These are phyloP conservation scores for Philereme transversata DNA, from an alignment of 2,888 invertebrate species.

Conservation along the genomic window DNA sequence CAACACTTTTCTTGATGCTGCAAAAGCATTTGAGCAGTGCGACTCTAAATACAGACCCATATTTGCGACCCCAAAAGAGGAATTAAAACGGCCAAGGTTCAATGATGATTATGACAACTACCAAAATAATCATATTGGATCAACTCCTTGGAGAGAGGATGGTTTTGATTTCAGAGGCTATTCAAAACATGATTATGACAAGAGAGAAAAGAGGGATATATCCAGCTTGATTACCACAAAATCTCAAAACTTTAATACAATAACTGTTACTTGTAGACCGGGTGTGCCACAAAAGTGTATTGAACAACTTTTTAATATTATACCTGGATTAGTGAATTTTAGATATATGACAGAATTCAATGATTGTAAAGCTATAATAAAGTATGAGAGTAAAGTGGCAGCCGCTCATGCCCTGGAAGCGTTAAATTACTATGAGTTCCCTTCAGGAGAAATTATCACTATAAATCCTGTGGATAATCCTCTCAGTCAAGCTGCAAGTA, in stretches of 20 bases:
- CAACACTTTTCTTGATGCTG: conserved; percentile 90
- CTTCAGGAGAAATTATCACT: conserved; percentile 92
- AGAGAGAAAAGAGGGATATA: conserved; percentile 40
- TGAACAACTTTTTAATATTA: conserved; percentile 93
- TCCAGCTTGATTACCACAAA: conserved; percentile 48
- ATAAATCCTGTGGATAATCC: conserved; percentile 86
- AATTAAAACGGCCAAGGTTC: conserved; percentile 65
- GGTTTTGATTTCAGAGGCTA: conserved; percentile 26
- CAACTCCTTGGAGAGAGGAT: conserved; percentile 29
- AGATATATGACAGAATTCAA: conserved; percentile 78
- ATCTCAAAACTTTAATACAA: conserved; percentile 82
- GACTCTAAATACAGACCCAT: conserved; percentile 93
- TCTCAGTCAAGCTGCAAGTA: conserved; percentile 65
- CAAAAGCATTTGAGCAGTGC: conserved; percentile 94
- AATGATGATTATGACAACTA: conserved; percentile 53
- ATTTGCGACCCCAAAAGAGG: conserved; percentile 93
- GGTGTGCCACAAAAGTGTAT: conserved; percentile 89
- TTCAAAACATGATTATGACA: conserved; percentile 39
- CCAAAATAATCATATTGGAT: conserved; percentile 12
- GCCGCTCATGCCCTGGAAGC: conserved; percentile 90
- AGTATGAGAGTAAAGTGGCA: conserved; percentile 65
- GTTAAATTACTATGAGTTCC: conserved; percentile 96
- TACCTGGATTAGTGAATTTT: conserved; percentile 85
- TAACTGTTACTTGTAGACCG: conserved; percentile 89
- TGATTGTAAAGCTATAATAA: conserved; percentile 67